Percentiles rank a stretch among this genome's conserved stretches.
Evolutionary conservation across 2,888 invertebrate species (phyloP).

Genomic region (Phymatocera aterrima): DNA sequence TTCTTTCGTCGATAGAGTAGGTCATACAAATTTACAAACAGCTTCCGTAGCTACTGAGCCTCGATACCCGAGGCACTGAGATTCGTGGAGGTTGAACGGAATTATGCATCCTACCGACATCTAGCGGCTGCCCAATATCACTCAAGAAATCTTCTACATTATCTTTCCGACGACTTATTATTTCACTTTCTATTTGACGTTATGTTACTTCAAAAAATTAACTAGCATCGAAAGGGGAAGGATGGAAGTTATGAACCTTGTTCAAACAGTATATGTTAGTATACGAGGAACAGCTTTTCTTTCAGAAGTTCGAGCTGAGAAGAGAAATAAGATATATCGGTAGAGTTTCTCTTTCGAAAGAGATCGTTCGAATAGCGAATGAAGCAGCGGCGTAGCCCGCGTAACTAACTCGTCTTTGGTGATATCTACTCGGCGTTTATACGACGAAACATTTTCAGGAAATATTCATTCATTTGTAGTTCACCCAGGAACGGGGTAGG

Average conservation of each 20-base stretch:
- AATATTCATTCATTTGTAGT: constrained; percentile 71
- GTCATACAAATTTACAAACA: neutral
- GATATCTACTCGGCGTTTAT: neutral
- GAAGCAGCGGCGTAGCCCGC: neutral
- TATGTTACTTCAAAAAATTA: neutral
- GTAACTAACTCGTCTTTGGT: neutral
- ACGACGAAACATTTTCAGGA: neutral
- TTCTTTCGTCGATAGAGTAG: constrained; percentile 5
- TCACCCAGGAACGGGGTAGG: constrained; percentile 81
- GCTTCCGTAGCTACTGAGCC: no score
- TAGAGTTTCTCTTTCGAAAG: constrained; percentile 22
- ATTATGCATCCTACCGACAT: neutral
- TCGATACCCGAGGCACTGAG: neutral
- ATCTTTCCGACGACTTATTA: neutral
- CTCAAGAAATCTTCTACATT: neutral
- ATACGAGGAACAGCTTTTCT: constrained; percentile 11
- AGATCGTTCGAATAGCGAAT: neutral
- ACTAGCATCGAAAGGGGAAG: neutral
- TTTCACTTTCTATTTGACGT: neutral
- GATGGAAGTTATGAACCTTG: neutral
- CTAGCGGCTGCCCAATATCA: neutral
- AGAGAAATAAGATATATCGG: neutral
- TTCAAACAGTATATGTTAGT: neutral
- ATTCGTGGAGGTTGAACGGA: neutral
- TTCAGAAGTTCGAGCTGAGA: constrained; percentile 14